Evolutionary conservation across 2,888 invertebrate genomes (phyloP).

Genomic region (Cheilosia impressa): DNA sequence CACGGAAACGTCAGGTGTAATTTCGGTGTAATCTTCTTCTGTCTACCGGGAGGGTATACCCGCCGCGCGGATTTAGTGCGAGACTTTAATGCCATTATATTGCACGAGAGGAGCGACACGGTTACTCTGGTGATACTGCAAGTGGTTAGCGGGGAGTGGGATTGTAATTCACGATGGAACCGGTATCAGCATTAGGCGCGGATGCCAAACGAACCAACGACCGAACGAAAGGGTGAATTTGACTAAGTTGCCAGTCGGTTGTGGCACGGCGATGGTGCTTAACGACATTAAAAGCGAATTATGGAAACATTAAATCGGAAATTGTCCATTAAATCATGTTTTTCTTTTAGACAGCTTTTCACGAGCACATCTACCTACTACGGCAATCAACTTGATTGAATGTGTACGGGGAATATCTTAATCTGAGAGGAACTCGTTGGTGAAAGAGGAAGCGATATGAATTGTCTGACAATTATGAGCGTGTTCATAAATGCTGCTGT

Average conservation of each 20-base stretch:
- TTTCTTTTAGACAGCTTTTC: conserved; percentile 9
- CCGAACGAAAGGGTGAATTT: conserved; percentile 31
- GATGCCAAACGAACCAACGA: background rate
- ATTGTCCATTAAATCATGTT: conserved; percentile 56
- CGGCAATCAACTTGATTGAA: conserved; percentile 52
- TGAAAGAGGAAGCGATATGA: background rate
- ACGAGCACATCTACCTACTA: background rate
- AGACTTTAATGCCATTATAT: conserved; percentile 60
- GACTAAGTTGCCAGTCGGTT: conserved; percentile 19
- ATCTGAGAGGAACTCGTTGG: background rate
- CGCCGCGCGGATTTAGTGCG: conserved; percentile 24
- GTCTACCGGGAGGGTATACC: background rate
- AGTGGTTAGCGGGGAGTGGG: conserved; percentile 29
- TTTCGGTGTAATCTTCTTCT: conserved; percentile 65
- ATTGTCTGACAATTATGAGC: background rate
- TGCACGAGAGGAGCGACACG: conserved; percentile 16
- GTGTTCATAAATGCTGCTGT: too few relatives aligned
- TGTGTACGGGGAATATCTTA: conserved; percentile 14
- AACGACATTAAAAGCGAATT: conserved; percentile 52
- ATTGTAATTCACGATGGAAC: conserved; percentile 51
- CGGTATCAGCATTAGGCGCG: conserved; percentile 40
- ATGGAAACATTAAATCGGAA: conserved; percentile 62
- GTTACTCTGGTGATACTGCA: conserved; percentile 23
- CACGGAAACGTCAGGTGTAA: conserved; percentile 41
- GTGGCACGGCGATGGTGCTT: conserved; percentile 2